Base-by-base conservation (phyloP, 2,888 invertebrate species). In the Pterostichus niger region DNA sequence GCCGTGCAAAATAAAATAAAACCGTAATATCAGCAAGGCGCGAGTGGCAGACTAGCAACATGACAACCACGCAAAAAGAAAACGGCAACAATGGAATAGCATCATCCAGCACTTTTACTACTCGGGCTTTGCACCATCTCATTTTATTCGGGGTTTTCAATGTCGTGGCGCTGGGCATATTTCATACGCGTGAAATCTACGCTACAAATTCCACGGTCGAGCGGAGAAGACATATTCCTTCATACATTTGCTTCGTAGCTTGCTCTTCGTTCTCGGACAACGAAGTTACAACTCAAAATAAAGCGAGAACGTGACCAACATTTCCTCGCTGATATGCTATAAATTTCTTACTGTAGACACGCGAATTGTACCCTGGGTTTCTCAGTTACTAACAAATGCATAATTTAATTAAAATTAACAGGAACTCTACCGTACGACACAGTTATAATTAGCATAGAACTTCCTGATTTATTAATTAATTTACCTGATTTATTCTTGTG, bases 171-270 rank as follows among this genome's bases (percentile, higher is more conserved):
- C 54, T 13, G n/a, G 13, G 54, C 76, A 76, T 76, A 76, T 76
- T 76, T 76, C 76, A 54, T 76, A 76, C 76, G 52, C 76, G 76
- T 68, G 68, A 68, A 68, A 68, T 68, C 76, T 54, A 24, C 33
- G 52, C 76, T 76, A 54, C 76, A 76, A 76, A 76, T 76, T 64
- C 64, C 64, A 59, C 59, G 40, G 24, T 24, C 6, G 40, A 6
- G 40, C 40, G 40, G 11, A 13, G 68, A 68, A 68, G 68, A 68
- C 68, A 68, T 44, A 68, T 68, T 40, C 68, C 35, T 68, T 35
- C 68, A 68, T 49, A 13, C 49, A 49, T 49, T 49, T 49, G 49
- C 49, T 49, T 49, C n/a, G 49, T 49, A 49, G 49, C 49, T 49
- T 13, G 49, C 49, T 49, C 49, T 10, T 11, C 6, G 49, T 10